phyloP scores from a whole-genome alignment of 2,888 invertebrate genomes.

The Phaedon cochleariae region DNA sequence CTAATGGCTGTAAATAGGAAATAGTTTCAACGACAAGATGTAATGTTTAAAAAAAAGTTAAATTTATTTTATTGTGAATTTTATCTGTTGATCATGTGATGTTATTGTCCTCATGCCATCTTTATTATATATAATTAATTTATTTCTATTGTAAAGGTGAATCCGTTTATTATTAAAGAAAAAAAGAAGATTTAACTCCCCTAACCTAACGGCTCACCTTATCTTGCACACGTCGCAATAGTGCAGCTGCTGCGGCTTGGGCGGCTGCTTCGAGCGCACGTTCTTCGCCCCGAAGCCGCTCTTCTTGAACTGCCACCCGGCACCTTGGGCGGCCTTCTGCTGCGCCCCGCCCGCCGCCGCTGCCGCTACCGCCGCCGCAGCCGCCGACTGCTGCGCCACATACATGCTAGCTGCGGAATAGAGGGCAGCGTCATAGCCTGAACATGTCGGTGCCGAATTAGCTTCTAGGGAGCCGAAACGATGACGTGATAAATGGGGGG shows the following conservation, averaged over 20 bases:
- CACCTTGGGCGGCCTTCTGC: conserved; percentile 61
- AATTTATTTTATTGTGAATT: too few relatives aligned
- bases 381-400: conserved; percentile 77
- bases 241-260: conserved; percentile 92
- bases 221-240: conserved; percentile 99
- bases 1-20: too few relatives aligned
- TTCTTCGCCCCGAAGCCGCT: conserved; percentile 68
- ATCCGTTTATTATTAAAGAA: too few relatives aligned
- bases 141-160: too few relatives aligned
- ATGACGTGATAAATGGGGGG: conserved; percentile 17
- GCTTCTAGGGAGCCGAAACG: conserved; percentile 56
- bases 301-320: conserved; percentile 71
- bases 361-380: conserved; percentile 63
- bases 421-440: conserved; percentile 93
- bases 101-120: too few relatives aligned
- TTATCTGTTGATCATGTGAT: too few relatives aligned
- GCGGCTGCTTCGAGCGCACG: conserved; percentile 80
- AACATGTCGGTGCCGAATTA: conserved; percentile 75
- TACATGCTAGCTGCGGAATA: conserved; percentile 96
- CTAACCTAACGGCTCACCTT: conserved; percentile 66
- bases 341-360: conserved; percentile 59
- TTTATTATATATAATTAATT: too few relatives aligned
- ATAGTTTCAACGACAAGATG: too few relatives aligned
- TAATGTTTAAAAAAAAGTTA: too few relatives aligned
- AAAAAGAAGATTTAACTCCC: too few relatives aligned